These are phyloP conservation scores for Orchesellides sinensis DNA, from an alignment of 2,888 invertebrate species.

Conservation along the genomic window DNA sequence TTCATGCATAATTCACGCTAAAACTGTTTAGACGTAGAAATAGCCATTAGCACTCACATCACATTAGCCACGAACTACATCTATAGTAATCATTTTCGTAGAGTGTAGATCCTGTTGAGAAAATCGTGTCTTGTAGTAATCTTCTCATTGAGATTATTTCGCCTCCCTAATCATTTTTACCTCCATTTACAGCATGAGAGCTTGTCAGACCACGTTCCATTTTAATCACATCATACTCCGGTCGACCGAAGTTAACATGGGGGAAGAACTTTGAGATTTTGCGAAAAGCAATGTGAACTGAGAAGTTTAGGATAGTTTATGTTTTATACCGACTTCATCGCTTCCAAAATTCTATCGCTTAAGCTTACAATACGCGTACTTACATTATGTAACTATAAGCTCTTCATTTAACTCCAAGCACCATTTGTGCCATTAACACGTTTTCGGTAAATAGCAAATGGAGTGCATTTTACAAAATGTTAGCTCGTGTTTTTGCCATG, in stretches of 20 bases:
- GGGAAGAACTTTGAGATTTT: too few species aligned
- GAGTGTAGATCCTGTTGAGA: constrained; percentile 39
- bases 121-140: constrained; percentile 28
- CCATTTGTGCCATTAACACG: too few species aligned
- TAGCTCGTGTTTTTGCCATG: too few species aligned
- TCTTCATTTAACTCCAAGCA: too few species aligned
- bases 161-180: not conserved
- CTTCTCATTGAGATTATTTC: not conserved
- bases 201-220: constrained; percentile 51
- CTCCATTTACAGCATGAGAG: constrained; percentile 18
- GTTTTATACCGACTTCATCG: too few species aligned
- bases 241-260: constrained; percentile 19
- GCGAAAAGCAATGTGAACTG: not conserved
- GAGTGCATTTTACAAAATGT: too few species aligned
- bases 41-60: constrained; percentile 36
- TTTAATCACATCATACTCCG: constrained; percentile 50
- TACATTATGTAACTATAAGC: too few species aligned
- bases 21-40: not conserved
- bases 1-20: constrained; percentile 37
- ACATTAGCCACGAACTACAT: constrained; percentile 15
- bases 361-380: too few species aligned
- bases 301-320: too few species aligned
- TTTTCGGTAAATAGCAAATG: too few species aligned
- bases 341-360: too few species aligned
- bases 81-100: constrained; percentile 16